These are phyloP conservation scores for Ammospiza nelsoni DNA, from an alignment of 2,113 vertebrate species.

Conservation along the genomic window DNA sequence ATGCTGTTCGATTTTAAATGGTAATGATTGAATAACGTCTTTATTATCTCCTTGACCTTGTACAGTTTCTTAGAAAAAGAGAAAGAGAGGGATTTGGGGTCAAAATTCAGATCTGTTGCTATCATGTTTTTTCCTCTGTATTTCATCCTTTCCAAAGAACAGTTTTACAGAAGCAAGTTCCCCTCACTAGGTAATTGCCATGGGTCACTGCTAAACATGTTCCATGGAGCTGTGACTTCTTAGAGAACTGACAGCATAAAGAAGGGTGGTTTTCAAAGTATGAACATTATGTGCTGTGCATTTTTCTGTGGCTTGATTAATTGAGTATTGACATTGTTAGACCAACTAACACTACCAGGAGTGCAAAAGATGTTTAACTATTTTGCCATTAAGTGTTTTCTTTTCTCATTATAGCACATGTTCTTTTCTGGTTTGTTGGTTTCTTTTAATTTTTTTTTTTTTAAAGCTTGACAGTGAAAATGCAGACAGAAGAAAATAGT, in stretches of 20 bases:
- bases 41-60: neutral
- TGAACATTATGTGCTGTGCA: accelerated
- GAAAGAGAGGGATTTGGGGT: neutral
- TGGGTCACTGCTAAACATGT: neutral
- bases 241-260: neutral
- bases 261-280: neutral
- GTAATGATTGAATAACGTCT: neutral
- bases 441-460: neutral
- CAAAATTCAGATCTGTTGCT: neutral
- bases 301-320: neutral
- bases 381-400: neutral
- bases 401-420: neutral
- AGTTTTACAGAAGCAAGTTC: neutral
- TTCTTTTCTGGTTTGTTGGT: neutral
- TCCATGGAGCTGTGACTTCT: neutral
- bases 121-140: neutral
- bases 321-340: neutral
- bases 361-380: neutral
- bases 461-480: neutral
- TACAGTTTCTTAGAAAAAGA: neutral
- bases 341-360: neutral
- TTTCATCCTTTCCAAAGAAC: neutral
- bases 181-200: neutral
- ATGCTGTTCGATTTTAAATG: neutral
- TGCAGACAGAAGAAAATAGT: neutral